Conservation (phyloP, 2,113 vertebrate genomes). For the Archocentrus centrarchus region DNA sequence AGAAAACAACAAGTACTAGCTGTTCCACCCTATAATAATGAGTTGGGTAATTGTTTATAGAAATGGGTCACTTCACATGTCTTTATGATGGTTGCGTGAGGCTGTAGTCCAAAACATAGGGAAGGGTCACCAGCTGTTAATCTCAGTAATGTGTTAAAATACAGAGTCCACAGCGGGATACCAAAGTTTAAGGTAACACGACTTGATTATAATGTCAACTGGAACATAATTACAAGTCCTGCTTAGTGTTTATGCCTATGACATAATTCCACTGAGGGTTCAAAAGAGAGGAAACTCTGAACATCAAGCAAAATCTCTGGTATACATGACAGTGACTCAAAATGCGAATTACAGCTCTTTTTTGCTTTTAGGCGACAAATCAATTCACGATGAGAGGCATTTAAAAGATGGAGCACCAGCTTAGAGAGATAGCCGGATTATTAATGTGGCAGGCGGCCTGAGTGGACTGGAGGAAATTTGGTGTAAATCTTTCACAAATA, state of each 20-base stretch:
- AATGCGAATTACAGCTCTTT: slow-evolving; percentile 39
- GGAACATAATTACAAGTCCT: slow-evolving; percentile 60
- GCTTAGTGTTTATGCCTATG: slow-evolving; percentile 60
- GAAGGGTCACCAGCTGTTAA: slow-evolving; percentile 22
- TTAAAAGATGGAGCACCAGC: background rate
- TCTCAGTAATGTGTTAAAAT: slow-evolving; percentile 32
- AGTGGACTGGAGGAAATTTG: background rate
- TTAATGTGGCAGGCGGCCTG: background rate
- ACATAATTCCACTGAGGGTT: slow-evolving; percentile 59
- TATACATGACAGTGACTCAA: slow-evolving; percentile 51
- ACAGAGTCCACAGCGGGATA: background rate
- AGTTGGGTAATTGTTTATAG: slow-evolving; percentile 57
- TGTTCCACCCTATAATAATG: slow-evolving; percentile 61
- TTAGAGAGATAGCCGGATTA: slow-evolving; percentile 10
- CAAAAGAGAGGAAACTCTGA: slow-evolving; percentile 49
- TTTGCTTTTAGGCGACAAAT: slow-evolving; percentile 15
- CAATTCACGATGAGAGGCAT: slow-evolving; percentile 3
- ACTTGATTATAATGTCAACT: slow-evolving; percentile 65
- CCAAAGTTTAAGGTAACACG: slow-evolving; percentile 23
- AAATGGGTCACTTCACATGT: slow-evolving; percentile 46
- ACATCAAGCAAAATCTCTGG: slow-evolving; percentile 60
- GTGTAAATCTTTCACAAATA: background rate
- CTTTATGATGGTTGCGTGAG: slow-evolving; percentile 28
- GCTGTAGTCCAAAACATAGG: slow-evolving; percentile 26
- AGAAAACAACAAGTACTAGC: slow-evolving; percentile 29